phyloP scores from a whole-genome alignment of 2,888 invertebrate species.

The Protula sp. region DNA sequence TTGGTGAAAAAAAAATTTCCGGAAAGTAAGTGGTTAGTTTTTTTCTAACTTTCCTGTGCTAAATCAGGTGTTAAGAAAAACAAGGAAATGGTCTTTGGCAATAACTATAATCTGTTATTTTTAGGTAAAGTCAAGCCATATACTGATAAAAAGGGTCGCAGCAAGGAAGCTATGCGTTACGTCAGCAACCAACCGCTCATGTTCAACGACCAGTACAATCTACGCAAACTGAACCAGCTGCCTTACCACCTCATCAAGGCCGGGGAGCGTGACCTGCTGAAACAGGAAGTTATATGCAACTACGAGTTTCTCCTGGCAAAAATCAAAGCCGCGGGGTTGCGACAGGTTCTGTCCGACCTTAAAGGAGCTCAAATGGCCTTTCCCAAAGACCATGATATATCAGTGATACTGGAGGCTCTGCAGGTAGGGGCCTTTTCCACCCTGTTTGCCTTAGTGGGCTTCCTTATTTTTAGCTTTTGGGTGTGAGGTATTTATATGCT shows the following conservation, averaged over 20 bases:
- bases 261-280: constrained; percentile 23
- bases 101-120: too few species aligned
- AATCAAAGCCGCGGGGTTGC: constrained; percentile 28
- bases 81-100: too few species aligned
- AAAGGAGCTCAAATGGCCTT: constrained; percentile 22
- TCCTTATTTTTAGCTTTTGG: too few species aligned
- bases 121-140: constrained; percentile 39
- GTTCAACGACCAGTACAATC: constrained; percentile 33
- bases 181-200: constrained; percentile 35
- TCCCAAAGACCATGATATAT: constrained; percentile 26
- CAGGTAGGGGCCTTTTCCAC: too few species aligned
- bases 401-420: constrained; percentile 25
- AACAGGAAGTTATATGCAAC: constrained; percentile 38
- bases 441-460: too few species aligned
- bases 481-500: too few species aligned
- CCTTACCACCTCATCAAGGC: constrained; percentile 35
- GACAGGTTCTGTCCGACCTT: constrained; percentile 30
- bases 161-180: constrained; percentile 28
- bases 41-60: too few species aligned
- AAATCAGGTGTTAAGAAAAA: too few species aligned
- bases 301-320: constrained; percentile 36
- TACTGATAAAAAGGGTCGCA: constrained; percentile 26
- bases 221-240: constrained; percentile 38
- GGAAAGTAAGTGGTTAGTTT: too few species aligned
- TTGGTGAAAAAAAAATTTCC: too few species aligned